Evolutionary conservation across 2,888 invertebrate genomes (phyloP), one percentile per base, ranked within the genome.

Genomic region (Mimumesa dahlbomi): DNA sequence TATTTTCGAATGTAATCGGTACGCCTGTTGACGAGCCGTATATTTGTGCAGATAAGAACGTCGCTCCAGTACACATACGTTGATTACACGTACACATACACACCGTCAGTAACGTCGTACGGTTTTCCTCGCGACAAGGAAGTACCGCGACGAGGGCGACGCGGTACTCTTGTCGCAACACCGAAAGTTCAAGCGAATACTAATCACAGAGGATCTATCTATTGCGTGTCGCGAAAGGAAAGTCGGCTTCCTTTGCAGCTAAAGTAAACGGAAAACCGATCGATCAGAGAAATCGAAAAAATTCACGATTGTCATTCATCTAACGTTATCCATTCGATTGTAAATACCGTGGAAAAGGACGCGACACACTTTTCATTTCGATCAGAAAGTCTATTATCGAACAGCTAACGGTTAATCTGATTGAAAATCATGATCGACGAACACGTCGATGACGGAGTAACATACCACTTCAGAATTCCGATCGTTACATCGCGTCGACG

Each of bases 191-290:
- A 7, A 19, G 7, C 49, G 61, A 52, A 61, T 67, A 67, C 52
- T 56, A 72, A 69, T 62, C 58, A 54, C 42, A 18, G 19, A 18
- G 34, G 46, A 18, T 49, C 36, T 13, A 16, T 18, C n/a, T 46
- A 16, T 56, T 57, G 38, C 50, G 59, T 69, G 69, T 56, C 61
- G 21, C 38, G 11, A 45, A 49, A 43, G 63, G 61, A 73, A 76
- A 75, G 73, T 63, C 18, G 34, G 18, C 58, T 75, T 76, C 56
- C 59, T 43, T 53, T 40, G 34, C 22, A 42, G 57, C n/a, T n/a
- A n/a, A n/a, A n/a, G n/a, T n/a, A n/a, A n/a, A 57, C 18, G 45
- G 42, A 34, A 14, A 65, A 58, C 54, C 50, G 14, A 29, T 62
- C 58, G 58, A 75, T 68, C 49, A 52, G 58, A 56, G 42, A 69